A percentile compares a stretch with the other conserved stretches of the same genome.
phyloP scores from a whole-genome alignment of 2,888 invertebrate species.

The Drosophila neonasuta region DNA sequence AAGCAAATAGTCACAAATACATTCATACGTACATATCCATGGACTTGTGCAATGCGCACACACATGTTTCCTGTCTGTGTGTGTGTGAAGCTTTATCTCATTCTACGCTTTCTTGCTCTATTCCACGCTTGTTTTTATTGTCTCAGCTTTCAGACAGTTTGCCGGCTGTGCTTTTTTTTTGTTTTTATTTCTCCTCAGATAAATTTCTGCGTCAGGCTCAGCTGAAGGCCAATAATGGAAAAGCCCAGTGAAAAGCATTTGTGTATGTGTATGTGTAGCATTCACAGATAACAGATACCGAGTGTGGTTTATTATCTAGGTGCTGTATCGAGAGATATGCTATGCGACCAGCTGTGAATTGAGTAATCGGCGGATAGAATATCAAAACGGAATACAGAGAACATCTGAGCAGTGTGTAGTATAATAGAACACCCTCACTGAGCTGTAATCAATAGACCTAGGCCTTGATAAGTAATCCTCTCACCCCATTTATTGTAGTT shows the following conservation, averaged over 20 bases:
- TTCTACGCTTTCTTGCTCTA: conserved; percentile 17
- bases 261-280: not conserved
- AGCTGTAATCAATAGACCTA: conserved; percentile 60
- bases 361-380: conserved; percentile 14
- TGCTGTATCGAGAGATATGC: conserved; percentile 5
- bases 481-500: conserved; percentile 16
- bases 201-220: conserved; percentile 17
- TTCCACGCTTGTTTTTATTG: conserved; percentile 34
- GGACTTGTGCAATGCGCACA: not conserved
- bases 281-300: not conserved
- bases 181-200: conserved; percentile 10
- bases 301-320: conserved; percentile 17
- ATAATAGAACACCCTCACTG: conserved; percentile 15
- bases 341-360: conserved; percentile 8
- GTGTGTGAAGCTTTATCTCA: conserved; percentile 16
- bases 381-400: conserved; percentile 20
- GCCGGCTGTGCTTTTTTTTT: conserved; percentile 40
- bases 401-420: conserved; percentile 8
- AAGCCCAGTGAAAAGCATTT: conserved; percentile 8
- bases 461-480: conserved; percentile 51
- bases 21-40: not conserved
- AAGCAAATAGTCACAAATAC: conserved; percentile 1
- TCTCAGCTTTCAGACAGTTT: conserved; percentile 22
- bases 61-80: not conserved
- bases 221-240: conserved; percentile 24